Conservation (phyloP, 2,113 vertebrate species). For the Nibea coibor region DNA sequence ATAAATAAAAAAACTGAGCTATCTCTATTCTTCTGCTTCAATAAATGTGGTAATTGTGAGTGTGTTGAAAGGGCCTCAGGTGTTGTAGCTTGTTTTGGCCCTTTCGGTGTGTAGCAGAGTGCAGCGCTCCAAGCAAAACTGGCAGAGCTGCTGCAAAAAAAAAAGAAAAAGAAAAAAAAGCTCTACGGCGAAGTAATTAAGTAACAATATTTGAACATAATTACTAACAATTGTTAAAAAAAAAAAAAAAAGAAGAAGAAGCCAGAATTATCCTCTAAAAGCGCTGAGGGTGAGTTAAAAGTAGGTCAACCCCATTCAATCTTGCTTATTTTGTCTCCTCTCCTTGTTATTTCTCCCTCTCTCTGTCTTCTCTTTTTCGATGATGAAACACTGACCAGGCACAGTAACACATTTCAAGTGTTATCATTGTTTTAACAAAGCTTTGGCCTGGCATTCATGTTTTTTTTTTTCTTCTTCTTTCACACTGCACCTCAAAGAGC, state of each 20-base stretch:
- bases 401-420: constrained; percentile 68
- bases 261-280: constrained; percentile 22
- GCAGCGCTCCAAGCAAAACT: constrained; percentile 20
- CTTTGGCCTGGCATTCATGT: constrained; percentile 68
- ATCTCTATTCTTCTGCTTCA: constrained; percentile 18
- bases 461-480: constrained; percentile 58
- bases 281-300: constrained; percentile 4
- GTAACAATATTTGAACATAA: constrained; percentile 33
- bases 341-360: constrained; percentile 10
- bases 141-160: background rate
- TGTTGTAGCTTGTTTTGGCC: constrained; percentile 33
- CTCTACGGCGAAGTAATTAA: constrained; percentile 32
- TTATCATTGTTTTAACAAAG: constrained; percentile 76
- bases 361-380: constrained; percentile 48
- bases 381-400: constrained; percentile 67
- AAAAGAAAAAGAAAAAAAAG: background rate
- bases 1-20: background rate
- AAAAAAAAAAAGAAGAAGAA: constrained; percentile 2
- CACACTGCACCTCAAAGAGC: constrained; percentile 76
- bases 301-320: constrained; percentile 8
- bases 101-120: constrained; percentile 17
- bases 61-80: constrained; percentile 39
- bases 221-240: constrained; percentile 33
- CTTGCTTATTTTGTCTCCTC: constrained; percentile 28
- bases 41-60: constrained; percentile 28